A percentile compares a stretch with the other conserved stretches of the same genome.
phyloP scores from a whole-genome alignment of 2,113 vertebrate genomes.

The Crotalus helleri region DNA sequence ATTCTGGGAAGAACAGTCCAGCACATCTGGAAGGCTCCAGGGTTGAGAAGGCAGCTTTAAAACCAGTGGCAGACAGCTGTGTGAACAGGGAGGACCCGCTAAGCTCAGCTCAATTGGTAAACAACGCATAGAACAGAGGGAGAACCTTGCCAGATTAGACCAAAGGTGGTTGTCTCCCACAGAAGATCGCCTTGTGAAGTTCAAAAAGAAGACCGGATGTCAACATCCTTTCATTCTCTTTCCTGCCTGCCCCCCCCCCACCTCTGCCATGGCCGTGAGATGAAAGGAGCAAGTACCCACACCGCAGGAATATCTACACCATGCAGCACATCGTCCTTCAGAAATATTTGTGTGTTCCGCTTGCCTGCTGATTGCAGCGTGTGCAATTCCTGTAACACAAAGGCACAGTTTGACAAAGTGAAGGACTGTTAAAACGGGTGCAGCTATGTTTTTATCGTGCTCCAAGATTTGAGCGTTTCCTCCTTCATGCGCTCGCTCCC shows the following conservation, averaged over 20 bases:
- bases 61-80: not conserved
- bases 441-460: not conserved
- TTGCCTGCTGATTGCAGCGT: not conserved
- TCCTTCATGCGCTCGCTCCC: not conserved
- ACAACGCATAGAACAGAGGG: not conserved
- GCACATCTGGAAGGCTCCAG: not conserved
- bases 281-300: not conserved
- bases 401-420: not conserved
- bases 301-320: not conserved
- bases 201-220: not conserved
- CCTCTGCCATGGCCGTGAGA: not conserved
- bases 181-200: not conserved
- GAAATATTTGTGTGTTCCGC: not conserved
- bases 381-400: not conserved
- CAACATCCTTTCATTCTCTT: not conserved
- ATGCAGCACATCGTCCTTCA: not conserved
- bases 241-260: not conserved
- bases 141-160: not conserved
- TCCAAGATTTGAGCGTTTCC: not conserved
- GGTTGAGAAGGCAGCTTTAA: not conserved
- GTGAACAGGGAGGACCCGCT: not conserved
- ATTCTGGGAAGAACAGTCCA: not conserved
- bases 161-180: not conserved
- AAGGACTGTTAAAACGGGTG: not conserved
- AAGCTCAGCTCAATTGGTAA: not conserved